Evolutionary conservation across 2,797 vertebrate species (phyloP).

Genomic region (Pteropus rufus): DNA sequence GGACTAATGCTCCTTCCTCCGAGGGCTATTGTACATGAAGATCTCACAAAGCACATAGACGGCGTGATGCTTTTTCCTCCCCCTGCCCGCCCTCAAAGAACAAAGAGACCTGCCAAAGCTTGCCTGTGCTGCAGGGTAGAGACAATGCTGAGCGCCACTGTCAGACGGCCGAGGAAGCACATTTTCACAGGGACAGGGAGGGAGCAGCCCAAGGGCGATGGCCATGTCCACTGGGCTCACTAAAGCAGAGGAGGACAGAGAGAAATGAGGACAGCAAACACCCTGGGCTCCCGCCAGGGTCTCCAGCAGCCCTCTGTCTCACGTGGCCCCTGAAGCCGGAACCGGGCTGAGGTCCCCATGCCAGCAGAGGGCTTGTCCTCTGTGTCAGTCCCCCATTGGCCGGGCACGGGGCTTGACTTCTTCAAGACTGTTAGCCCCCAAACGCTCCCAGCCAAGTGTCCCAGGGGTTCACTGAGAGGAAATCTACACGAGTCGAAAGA

Average conservation of each 20-base stretch:
- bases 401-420: background rate
- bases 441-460: background rate
- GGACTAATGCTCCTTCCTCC: background rate
- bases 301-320: background rate
- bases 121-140: fast-evolving
- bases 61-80: background rate
- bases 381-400: background rate
- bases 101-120: background rate
- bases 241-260: background rate
- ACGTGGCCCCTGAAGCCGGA: background rate
- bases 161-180: background rate
- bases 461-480: slow-evolving; percentile 4
- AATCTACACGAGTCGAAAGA: slow-evolving; percentile 11
- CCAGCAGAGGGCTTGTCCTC: background rate
- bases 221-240: background rate
- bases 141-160: fast-evolving
- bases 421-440: background rate
- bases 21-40: background rate
- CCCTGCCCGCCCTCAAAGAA: background rate
- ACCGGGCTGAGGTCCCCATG: fast-evolving
- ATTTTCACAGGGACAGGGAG: background rate
- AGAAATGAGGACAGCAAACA: background rate
- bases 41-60: background rate
- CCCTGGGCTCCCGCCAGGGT: background rate
- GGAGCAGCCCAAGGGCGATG: background rate